phyloP scores from a whole-genome alignment of 2,113 vertebrate species.

The Pollachius pollachius region DNA sequence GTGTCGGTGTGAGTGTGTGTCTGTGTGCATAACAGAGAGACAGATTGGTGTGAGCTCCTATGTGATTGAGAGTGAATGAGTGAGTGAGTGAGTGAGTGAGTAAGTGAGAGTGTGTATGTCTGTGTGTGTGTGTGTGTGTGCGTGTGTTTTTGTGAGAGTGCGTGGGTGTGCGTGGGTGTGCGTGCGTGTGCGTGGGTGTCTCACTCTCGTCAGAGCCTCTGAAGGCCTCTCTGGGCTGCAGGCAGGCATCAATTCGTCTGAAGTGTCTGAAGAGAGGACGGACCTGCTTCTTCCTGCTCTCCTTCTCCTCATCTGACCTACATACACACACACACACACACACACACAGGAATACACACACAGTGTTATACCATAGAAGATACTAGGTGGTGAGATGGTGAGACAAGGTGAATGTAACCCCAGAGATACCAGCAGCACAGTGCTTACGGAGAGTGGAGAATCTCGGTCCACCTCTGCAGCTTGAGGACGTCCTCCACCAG shows the following conservation, averaged over 20 bases:
- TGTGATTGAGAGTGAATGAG: not conserved
- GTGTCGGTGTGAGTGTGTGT: constrained; percentile 5
- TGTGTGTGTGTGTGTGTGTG: not conserved
- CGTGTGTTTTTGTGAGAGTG: not conserved
- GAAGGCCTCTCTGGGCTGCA: constrained; percentile 94
- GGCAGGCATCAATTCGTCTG: constrained; percentile 91
- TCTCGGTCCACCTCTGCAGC: constrained; percentile 82
- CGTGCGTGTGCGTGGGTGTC: constrained; percentile 33
- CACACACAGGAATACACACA: constrained; percentile 5
- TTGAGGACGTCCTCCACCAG: constrained; percentile 88
- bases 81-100: no score
- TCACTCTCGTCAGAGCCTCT: constrained; percentile 94
- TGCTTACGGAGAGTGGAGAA: constrained; percentile 72
- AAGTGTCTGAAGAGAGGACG: constrained; percentile 95
- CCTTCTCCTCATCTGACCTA: constrained; percentile 86
- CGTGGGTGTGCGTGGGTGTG: not conserved
- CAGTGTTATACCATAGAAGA: not conserved
- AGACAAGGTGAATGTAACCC: no score
- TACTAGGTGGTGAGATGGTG: no score
- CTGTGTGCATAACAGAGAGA: constrained; percentile 22
- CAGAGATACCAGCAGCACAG: no score
- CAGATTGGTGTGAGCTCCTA: not conserved
- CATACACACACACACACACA: constrained; percentile 9
- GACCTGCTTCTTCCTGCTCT: constrained; percentile 87
- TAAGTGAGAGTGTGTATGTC: not conserved